These are phyloP conservation scores for Erinaceus europaeus DNA, from an alignment of 2,113 vertebrate genomes.

Conservation along the genomic window DNA sequence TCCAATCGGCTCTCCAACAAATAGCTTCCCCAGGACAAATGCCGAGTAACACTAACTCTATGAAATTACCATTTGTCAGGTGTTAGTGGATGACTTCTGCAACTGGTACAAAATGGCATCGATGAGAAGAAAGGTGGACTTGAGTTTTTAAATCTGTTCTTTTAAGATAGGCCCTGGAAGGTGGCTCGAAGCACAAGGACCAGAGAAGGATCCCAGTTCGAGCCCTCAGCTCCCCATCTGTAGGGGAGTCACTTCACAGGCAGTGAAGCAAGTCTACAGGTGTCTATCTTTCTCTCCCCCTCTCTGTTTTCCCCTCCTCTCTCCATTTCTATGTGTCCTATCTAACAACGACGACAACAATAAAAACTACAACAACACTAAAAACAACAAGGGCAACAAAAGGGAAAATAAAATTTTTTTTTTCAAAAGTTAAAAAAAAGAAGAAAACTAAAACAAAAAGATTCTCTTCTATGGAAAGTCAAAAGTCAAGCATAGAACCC, in stretches of 20 bases:
- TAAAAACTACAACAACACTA: too few relatives aligned
- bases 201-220: too few relatives aligned
- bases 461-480: slow-evolving; percentile 18
- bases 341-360: too few relatives aligned
- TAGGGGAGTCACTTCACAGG: too few relatives aligned
- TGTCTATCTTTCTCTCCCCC: too few relatives aligned
- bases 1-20: not conserved
- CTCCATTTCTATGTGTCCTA: too few relatives aligned
- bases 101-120: not conserved
- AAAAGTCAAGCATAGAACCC: not conserved
- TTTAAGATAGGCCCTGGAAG: not conserved
- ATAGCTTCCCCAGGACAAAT: not conserved
- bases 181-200: not conserved
- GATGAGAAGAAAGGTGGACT: not conserved
- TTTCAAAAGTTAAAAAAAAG: not conserved
- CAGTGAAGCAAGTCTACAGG: too few relatives aligned
- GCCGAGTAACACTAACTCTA: not conserved
- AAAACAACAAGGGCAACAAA: not conserved
- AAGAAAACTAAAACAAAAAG: slow-evolving; percentile 38
- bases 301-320: too few relatives aligned
- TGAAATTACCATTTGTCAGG: not conserved
- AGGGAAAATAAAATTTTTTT: slow-evolving; percentile 14
- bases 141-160: not conserved
- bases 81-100: not conserved
- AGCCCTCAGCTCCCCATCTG: too few relatives aligned